A percentile compares a stretch with the other conserved stretches of the same genome.
phyloP scores from a whole-genome alignment of 2,797 vertebrate species.

The Orientallactaga sibirica region DNA sequence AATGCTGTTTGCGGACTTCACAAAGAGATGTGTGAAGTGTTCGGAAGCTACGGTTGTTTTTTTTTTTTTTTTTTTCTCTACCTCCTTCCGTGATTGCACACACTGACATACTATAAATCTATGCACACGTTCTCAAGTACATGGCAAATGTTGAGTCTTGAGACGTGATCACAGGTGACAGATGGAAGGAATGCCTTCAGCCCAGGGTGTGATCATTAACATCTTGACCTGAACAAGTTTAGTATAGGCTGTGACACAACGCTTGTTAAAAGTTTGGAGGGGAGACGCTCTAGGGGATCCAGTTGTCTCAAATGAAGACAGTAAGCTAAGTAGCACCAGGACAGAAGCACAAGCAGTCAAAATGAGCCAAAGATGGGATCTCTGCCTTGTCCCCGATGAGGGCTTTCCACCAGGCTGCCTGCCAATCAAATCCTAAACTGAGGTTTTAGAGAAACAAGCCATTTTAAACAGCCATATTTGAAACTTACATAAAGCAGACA shows the following conservation, averaged over 20 bases:
- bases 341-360: background rate
- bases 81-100: background rate
- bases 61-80: background rate
- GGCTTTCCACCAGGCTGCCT: background rate
- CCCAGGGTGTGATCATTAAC: background rate
- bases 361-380: background rate
- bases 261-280: background rate
- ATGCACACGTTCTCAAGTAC: background rate
- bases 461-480: conserved; percentile 11
- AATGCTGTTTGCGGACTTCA: background rate
- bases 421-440: conserved; percentile 31
- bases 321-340: background rate
- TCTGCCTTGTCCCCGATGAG: conserved; percentile 21
- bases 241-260: background rate
- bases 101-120: background rate
- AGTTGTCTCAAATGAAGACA: conserved; percentile 34
- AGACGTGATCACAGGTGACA: conserved; percentile 13
- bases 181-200: background rate
- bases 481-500: conserved; percentile 31
- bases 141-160: conserved; percentile 25
- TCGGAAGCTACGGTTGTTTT: background rate
- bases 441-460: background rate
- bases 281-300: conserved; percentile 9
- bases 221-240: background rate
- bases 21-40: background rate